Evolutionary conservation across 2,113 vertebrate genomes (phyloP).

Genomic region (Sapajus apella): DNA sequence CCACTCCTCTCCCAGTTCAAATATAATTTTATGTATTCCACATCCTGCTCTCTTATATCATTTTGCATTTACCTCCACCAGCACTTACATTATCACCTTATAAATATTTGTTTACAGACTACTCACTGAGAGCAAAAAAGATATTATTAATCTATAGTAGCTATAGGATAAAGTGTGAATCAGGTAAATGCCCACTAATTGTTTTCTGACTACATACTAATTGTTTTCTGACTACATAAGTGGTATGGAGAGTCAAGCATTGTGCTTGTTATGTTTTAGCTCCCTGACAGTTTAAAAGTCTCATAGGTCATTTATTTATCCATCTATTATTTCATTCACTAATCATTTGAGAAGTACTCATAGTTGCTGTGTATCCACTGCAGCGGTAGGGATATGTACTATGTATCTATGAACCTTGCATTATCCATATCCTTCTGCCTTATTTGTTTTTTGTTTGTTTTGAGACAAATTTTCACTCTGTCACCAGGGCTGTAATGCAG

Average conservation of each 20-base stretch:
- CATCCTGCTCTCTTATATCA: not conserved
- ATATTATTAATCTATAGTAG: constrained; percentile 16
- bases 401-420: not conserved
- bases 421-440: not conserved
- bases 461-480: no score
- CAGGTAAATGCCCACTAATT: constrained; percentile 28
- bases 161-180: not conserved
- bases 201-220: not conserved
- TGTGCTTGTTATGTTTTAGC: not conserved
- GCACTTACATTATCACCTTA: not conserved
- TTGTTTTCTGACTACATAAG: not conserved
- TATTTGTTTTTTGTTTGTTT: not conserved
- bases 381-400: not conserved
- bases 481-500: no score
- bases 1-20: not conserved
- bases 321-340: not conserved
- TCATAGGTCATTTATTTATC: not conserved
- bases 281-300: not conserved
- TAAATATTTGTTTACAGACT: not conserved
- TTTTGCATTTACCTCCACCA: not conserved
- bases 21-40: not conserved
- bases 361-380: not conserved
- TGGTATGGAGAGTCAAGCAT: not conserved
- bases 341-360: not conserved
- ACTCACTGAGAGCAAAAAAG: not conserved